These are phyloP conservation scores for Takifugu rubripes DNA, from an alignment of 2,797 vertebrate genomes.

Conservation along the genomic window DNA sequence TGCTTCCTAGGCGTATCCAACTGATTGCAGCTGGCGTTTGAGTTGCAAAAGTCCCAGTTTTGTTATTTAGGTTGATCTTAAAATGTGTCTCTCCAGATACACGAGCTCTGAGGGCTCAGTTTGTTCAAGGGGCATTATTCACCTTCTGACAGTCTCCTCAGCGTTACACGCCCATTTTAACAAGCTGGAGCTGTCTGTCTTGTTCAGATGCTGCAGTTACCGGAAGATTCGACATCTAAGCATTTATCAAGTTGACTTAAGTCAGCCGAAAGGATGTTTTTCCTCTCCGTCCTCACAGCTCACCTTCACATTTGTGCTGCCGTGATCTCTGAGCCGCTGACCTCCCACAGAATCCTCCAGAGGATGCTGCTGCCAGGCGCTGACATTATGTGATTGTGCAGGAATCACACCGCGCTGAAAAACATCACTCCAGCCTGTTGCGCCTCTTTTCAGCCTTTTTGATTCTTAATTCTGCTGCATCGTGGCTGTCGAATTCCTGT, in stretches of 20 bases:
- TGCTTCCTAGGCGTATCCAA: too few relatives aligned
- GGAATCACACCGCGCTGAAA: neutral
- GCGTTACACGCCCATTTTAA: conserved; percentile 49
- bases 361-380: neutral
- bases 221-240: conserved; percentile 26
- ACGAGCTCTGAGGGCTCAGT: too few relatives aligned
- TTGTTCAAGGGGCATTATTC: conserved; percentile 20
- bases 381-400: conserved; percentile 17
- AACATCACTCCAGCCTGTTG: conserved; percentile 8
- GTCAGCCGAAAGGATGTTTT: neutral
- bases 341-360: conserved; percentile 8
- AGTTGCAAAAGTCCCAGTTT: too few relatives aligned
- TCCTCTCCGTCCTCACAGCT: conserved; percentile 1
- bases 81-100: too few relatives aligned
- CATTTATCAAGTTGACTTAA: conserved; percentile 26
- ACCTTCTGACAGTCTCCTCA: conserved; percentile 40
- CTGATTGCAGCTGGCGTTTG: too few relatives aligned
- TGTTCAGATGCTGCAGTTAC: conserved; percentile 24
- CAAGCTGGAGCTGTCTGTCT: conserved; percentile 18
- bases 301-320: conserved; percentile 6
- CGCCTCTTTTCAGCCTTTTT: conserved; percentile 11
- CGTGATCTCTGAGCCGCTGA: conserved; percentile 18
- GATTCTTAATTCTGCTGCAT: conserved; percentile 12
- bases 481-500: conserved; percentile 7
- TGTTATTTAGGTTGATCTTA: too few relatives aligned